These are phyloP conservation scores for Adoxophyes honmai DNA, from an alignment of 1,140 invertebrate species.

Conservation along the genomic window DNA sequence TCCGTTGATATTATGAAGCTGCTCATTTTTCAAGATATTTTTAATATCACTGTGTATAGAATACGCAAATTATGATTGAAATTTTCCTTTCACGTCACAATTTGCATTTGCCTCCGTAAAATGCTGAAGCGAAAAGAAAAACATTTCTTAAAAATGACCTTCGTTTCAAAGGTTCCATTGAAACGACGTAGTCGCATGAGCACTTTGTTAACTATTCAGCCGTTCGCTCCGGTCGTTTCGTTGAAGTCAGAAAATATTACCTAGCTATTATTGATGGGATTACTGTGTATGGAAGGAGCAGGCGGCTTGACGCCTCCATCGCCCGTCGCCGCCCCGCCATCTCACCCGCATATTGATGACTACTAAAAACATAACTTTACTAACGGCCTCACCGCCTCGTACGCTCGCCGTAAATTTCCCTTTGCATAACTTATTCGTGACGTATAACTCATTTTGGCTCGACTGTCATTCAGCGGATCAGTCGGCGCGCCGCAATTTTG, in stretches of 20 bases:
- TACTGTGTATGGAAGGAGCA: slow-evolving; percentile 25
- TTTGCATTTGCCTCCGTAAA: neutral
- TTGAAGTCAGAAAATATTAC: slow-evolving; percentile 2
- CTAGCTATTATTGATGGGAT: slow-evolving; percentile 14
- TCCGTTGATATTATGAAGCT: neutral
- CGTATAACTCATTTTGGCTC: slow-evolving; percentile 4
- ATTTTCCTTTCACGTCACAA: neutral
- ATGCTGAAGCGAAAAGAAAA: no score
- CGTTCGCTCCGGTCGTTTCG: neutral
- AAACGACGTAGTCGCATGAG: slow-evolving; percentile 2
- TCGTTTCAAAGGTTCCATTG: neutral
- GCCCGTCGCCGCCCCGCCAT: slow-evolving; percentile 16
- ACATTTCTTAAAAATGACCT: neutral
- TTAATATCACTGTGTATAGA: neutral
- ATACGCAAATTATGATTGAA: neutral
- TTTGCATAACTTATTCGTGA: slow-evolving; percentile 19
- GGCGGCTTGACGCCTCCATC: slow-evolving; percentile 45
- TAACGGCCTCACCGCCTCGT: slow-evolving; percentile 15
- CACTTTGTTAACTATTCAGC: slow-evolving; percentile 12
- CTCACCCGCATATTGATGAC: slow-evolving; percentile 47
- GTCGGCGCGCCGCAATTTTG: neutral
- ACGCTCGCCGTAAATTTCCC: slow-evolving; percentile 16
- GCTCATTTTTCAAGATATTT: neutral
- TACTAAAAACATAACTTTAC: slow-evolving; percentile 39
- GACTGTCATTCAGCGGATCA: slow-evolving; percentile 13